Percentiles rank a stretch among this genome's conserved stretches.
phyloP scores from a whole-genome alignment of 2,888 invertebrate species.

The Auanema sp. region DNA sequence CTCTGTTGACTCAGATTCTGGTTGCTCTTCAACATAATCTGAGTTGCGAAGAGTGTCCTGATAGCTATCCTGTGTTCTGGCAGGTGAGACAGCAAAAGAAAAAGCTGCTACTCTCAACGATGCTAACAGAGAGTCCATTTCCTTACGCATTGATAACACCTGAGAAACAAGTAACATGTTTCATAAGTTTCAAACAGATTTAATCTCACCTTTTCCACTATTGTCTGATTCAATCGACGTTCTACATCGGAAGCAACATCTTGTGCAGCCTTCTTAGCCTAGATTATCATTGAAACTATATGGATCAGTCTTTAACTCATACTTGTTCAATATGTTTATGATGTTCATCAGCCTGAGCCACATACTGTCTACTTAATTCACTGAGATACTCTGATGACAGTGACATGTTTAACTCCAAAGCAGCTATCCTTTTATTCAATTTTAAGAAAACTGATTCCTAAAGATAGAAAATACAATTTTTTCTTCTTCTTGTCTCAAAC shows the following conservation, averaged over 20 bases:
- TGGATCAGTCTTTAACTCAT: not conserved
- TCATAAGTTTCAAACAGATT: not conserved
- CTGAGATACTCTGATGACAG: slow-evolving; percentile 93
- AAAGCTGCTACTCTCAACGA: slow-evolving; percentile 14
- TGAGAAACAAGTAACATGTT: not conserved
- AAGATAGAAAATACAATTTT: slow-evolving; percentile 5
- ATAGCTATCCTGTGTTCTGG: not conserved
- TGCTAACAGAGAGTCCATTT: slow-evolving; percentile 19
- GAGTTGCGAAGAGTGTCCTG: too few relatives aligned
- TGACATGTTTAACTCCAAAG: slow-evolving; percentile 93
- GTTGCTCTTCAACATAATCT: not conserved
- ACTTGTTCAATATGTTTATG: slow-evolving; percentile 19
- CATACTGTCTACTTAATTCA: slow-evolving; percentile 76
- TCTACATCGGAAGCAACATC: slow-evolving; percentile 17
- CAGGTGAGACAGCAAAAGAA: slow-evolving; percentile 2
- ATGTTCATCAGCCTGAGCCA: slow-evolving; percentile 22
- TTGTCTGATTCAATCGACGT: slow-evolving; percentile 14
- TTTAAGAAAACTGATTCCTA: slow-evolving; percentile 78
- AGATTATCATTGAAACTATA: too few relatives aligned
- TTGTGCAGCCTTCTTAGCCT: slow-evolving; percentile 19
- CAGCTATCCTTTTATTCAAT: slow-evolving; percentile 83
- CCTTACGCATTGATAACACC: slow-evolving; percentile 12
- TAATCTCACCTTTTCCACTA: slow-evolving; percentile 11
- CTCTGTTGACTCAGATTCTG: not conserved
- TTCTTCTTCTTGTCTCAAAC: slow-evolving; percentile 6